A percentile compares a stretch with the other conserved stretches of the same genome.
Evolutionary conservation across 2,888 invertebrate species (phyloP).

Genomic region (Pristionchus fissidentatus): DNA sequence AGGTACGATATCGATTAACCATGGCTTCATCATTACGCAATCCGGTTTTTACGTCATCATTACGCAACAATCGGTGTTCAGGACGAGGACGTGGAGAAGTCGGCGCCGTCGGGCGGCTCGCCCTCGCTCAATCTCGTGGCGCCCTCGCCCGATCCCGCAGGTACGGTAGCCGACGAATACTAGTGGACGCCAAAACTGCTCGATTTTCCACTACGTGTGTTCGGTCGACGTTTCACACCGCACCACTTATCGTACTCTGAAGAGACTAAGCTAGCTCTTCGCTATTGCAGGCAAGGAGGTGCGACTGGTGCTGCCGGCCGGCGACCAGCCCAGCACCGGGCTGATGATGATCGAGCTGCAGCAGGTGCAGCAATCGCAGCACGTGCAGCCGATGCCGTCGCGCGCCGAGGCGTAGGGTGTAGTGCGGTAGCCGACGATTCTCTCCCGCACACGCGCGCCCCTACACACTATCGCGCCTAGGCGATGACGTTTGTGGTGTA

Average conservation of each 20-base stretch:
- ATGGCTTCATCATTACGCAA: not conserved
- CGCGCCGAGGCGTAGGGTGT: slow-evolving; percentile 18
- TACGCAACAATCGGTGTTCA: not conserved
- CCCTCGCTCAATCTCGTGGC: slow-evolving; percentile 23
- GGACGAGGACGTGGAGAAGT: slow-evolving; percentile 34
- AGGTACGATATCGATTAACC: not conserved
- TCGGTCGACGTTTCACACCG: not conserved
- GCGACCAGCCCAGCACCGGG: slow-evolving; percentile 24
- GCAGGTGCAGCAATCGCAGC: no score
- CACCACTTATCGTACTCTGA: slow-evolving; percentile 6
- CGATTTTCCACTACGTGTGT: not conserved
- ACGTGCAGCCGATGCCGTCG: not conserved
- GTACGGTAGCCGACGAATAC: slow-evolving; percentile 20
- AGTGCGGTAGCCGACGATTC: slow-evolving; percentile 8
- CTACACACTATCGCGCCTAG: not conserved
- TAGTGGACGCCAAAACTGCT: not conserved
- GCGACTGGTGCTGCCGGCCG: slow-evolving; percentile 28
- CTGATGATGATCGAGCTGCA: not conserved
- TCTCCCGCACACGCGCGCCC: no score
- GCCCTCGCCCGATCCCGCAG: not conserved
- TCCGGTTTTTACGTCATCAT: not conserved
- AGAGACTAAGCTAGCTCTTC: no score
- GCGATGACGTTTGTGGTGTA: not conserved
- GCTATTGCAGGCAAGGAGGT: not conserved
- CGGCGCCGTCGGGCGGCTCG: not conserved